Percentiles rank a stretch among this genome's conserved stretches.
phyloP scores from a whole-genome alignment of 2,113 vertebrate species.

The Nothoprocta pentlandii region DNA sequence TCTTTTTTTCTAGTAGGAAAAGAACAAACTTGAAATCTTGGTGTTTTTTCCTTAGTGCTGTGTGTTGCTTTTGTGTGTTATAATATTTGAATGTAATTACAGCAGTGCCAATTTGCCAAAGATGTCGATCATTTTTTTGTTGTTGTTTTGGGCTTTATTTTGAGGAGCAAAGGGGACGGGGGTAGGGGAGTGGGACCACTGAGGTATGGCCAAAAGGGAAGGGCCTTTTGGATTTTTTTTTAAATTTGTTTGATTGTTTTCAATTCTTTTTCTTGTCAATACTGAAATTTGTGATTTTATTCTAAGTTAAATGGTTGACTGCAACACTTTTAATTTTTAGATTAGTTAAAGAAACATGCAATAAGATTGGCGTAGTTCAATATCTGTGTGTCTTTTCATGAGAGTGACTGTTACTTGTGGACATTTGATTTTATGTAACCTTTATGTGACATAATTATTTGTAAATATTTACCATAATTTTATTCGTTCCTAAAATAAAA shows the following conservation, averaged over 20 bases:
- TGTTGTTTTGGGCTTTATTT: slow-evolving; percentile 68
- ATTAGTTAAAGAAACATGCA: slow-evolving; percentile 92
- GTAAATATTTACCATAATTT: slow-evolving; percentile 99
- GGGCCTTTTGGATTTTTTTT: slow-evolving; percentile 71
- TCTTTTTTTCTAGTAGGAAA: slow-evolving; percentile 98
- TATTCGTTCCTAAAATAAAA: slow-evolving; percentile 99
- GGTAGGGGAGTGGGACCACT: slow-evolving; percentile 56
- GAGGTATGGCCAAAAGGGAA: slow-evolving; percentile 58
- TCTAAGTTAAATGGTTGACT: slow-evolving; percentile 93
- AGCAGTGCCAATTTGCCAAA: slow-evolving; percentile 99
- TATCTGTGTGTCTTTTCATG: slow-evolving; percentile 95
- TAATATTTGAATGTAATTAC: slow-evolving; percentile 99
- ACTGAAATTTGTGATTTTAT: slow-evolving; percentile 84
- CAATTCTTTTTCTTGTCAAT: slow-evolving; percentile 72
- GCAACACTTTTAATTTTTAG: slow-evolving; percentile 89
- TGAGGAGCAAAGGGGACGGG: slow-evolving; percentile 41
- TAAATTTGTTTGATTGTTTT: slow-evolving; percentile 75
- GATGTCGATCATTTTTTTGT: slow-evolving; percentile 89
- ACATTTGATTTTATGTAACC: slow-evolving; percentile 96
- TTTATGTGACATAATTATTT: slow-evolving; percentile 99
- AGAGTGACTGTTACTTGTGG: slow-evolving; percentile 98
- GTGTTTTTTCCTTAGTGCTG: slow-evolving; percentile 96
- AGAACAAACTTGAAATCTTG: slow-evolving; percentile 87
- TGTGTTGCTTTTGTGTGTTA: slow-evolving; percentile 95
- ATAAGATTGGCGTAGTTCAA: slow-evolving; percentile 90